Evolutionary conservation across 2,113 vertebrate genomes (phyloP).

Genomic region (Stictonetta naevosa): DNA sequence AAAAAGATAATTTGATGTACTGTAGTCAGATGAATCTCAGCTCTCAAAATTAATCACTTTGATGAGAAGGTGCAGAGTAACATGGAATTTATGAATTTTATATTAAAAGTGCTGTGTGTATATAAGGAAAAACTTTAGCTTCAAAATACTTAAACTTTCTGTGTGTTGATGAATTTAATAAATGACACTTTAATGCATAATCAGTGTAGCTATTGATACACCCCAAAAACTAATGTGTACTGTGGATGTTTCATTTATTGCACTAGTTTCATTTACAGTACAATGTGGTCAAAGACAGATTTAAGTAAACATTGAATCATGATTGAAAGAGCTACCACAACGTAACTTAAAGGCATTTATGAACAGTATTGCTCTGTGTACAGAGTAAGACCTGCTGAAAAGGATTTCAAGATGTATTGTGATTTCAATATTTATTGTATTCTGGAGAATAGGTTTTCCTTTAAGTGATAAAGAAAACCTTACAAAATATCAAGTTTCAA

Average conservation of each 20-base stretch:
- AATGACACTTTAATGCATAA: background rate
- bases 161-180: background rate
- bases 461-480: background rate
- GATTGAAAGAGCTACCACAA: background rate
- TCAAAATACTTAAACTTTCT: background rate
- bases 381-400: background rate
- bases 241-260: background rate
- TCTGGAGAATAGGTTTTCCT: background rate
- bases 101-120: background rate
- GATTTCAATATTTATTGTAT: conserved; percentile 3
- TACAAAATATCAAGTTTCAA: conserved; percentile 3
- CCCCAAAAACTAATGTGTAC: background rate
- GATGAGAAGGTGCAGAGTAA: background rate
- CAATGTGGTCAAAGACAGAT: background rate
- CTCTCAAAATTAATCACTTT: background rate
- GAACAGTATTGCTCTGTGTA: background rate
- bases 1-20: background rate
- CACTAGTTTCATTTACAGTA: background rate
- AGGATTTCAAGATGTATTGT: background rate
- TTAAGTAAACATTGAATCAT: background rate
- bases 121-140: background rate
- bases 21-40: background rate
- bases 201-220: background rate
- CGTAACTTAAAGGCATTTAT: background rate
- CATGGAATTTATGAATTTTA: background rate